Base-by-base conservation (phyloP, 2,113 vertebrate species). In the Brevimyrus niger region DNA sequence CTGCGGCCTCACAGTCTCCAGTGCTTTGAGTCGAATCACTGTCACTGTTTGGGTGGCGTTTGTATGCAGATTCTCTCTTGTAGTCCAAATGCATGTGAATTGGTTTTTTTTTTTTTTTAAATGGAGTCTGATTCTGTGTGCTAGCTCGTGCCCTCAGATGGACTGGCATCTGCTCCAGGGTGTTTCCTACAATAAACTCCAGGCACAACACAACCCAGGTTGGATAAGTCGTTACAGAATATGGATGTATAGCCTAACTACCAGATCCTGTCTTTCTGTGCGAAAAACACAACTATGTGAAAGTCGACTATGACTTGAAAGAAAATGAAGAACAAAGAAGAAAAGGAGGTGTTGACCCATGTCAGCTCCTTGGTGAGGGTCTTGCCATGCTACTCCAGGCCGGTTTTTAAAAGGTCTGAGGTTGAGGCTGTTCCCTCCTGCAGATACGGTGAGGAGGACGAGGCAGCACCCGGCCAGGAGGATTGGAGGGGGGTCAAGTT, bases 391-490 rank as follows among this genome's bases (percentile, higher is more conserved):
- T 7, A 46, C 80, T 84, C 10, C 3, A 44, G 86, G n/a, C n/a
- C n/a, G n/a, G n/a, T n/a, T n/a, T n/a, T n/a, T n/a, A n/a, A n/a
- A n/a, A n/a, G n/a, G 4, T 27, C 58, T 65, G n/a, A 65, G n/a
- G 58, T 65, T 65, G 23, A 3, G n/a, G 23, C 13, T 91, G 7
- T 88, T 91, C 87, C 91, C 84, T 91, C 65, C 89, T 15, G 4
- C 90, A 99, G 98, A 91, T 99, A 99, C 0, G 98, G 98, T 0
- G 93, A 96, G 89, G 93, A 92, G 53, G 93, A 92, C 38, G 10
- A 89, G 21, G 92, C 90, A 38, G 94, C 90, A 86, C 89, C 50
- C 0, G 93, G 92, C 65, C 93, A 90, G 90, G 53, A 88, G 21
- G 3, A 58, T 42, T 99, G 98, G 98, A 96, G 96, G 90, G 89